Conservation (phyloP, 2,888 invertebrate genomes). For the Napeogenes inachia region DNA sequence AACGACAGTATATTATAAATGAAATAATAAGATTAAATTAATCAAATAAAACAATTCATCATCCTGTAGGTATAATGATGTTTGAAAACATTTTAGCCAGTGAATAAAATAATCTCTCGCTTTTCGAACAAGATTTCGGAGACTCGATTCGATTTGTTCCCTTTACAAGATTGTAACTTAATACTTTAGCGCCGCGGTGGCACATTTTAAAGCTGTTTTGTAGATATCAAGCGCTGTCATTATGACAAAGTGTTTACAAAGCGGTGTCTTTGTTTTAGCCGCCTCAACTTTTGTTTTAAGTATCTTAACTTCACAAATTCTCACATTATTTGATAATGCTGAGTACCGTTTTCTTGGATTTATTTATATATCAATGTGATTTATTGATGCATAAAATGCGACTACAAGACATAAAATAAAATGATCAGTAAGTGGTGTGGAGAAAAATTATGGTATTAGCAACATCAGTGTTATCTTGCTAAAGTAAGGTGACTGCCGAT, state of each 20-base stretch:
- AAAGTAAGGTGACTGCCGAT: too few relatives aligned
- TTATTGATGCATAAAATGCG: neutral
- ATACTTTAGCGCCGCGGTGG: constrained; percentile 56
- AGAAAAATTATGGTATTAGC: too few relatives aligned
- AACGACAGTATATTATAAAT: too few relatives aligned
- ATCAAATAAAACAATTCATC: constrained; percentile 48
- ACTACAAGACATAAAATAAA: too few relatives aligned
- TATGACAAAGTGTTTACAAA: constrained; percentile 57
- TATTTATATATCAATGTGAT: neutral
- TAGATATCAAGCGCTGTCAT: constrained; percentile 55
- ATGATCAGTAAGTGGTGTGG: too few relatives aligned
- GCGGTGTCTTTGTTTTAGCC: constrained; percentile 30
- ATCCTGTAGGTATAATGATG: constrained; percentile 44
- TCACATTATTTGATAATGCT: constrained; percentile 3
- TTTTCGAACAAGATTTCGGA: constrained; percentile 48
- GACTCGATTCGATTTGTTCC: constrained; percentile 52
- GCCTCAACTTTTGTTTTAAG: constrained; percentile 7
- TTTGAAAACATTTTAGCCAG: constrained; percentile 53
- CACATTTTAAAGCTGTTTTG: constrained; percentile 47
- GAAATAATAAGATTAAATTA: constrained; percentile 23
- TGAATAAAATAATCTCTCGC: constrained; percentile 55
- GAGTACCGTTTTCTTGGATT: neutral
- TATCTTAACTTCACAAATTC: constrained; percentile 9
- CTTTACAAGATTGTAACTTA: constrained; percentile 54
- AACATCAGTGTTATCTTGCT: too few relatives aligned